Evolutionary conservation across 1,140 invertebrate genomes (phyloP).

Genomic region (Helicoverpa zea): DNA sequence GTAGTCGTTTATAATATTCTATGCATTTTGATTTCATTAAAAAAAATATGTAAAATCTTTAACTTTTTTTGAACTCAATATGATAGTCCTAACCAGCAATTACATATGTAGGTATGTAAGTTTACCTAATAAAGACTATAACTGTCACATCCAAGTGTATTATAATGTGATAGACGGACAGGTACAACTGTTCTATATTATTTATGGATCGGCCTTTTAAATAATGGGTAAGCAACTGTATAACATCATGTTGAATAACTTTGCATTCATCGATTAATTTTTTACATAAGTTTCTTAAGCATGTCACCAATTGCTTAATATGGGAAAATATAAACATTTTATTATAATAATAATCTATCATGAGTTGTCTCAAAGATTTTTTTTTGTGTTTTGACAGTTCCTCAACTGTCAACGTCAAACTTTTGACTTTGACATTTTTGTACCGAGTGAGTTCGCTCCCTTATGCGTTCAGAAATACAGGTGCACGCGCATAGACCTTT

Average conservation of each 20-base stretch:
- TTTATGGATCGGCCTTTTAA: not conserved
- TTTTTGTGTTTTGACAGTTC: not conserved
- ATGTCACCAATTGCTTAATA: not conserved
- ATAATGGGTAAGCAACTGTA: not conserved
- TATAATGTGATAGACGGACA: not conserved
- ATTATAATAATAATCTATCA: not conserved
- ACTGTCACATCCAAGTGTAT: no score
- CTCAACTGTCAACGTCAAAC: not conserved
- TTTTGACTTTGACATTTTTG: not conserved
- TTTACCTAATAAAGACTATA: no score
- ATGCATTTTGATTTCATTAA: no score
- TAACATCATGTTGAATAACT: not conserved
- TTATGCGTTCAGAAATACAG: constrained; percentile 49
- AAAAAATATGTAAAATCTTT: no score
- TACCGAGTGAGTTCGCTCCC: not conserved
- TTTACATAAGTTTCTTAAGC: not conserved
- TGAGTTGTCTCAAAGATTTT: not conserved
- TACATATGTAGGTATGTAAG: no score
- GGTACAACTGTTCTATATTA: constrained; percentile 1
- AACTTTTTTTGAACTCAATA: no score
- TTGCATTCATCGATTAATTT: not conserved
- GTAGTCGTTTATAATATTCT: no score
- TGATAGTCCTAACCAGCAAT: no score
- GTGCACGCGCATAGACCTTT: constrained; percentile 57
- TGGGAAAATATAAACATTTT: not conserved